A percentile compares a stretch with the other conserved stretches of the same genome.
Evolutionary conservation across 1,140 invertebrate genomes (phyloP).

Genomic region (Bursaphelenchus mucronatus): DNA sequence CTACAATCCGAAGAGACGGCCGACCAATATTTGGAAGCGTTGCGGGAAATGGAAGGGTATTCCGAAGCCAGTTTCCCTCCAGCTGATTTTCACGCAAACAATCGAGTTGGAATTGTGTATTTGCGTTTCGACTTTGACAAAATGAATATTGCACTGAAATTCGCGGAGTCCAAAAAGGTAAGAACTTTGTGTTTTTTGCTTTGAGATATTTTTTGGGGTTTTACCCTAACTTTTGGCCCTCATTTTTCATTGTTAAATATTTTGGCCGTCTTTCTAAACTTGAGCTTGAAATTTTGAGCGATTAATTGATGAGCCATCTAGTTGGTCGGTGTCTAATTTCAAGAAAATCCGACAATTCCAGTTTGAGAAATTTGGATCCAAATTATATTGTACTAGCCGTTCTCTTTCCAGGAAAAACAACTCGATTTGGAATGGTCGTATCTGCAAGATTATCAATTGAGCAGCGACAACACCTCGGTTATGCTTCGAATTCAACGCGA

Average conservation of each 20-base stretch:
- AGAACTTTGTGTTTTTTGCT: background rate
- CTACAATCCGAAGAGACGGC: conserved; percentile 52
- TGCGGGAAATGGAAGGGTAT: conserved; percentile 41
- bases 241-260: too few relatives aligned
- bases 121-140: conserved; percentile 32
- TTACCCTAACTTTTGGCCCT: background rate
- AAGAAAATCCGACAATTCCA: too few relatives aligned
- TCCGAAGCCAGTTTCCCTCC: conserved; percentile 30
- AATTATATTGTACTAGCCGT: too few relatives aligned
- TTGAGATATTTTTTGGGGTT: conserved; percentile 1
- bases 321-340: too few relatives aligned
- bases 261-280: too few relatives aligned
- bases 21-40: conserved; percentile 41
- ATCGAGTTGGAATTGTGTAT: conserved; percentile 29
- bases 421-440: conserved; percentile 29
- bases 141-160: conserved; percentile 27
- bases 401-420: conserved; percentile 25
- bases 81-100: conserved; percentile 24
- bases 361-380: too few relatives aligned
- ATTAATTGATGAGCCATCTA: too few relatives aligned
- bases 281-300: too few relatives aligned
- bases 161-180: conserved; percentile 37
- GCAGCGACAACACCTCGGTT: conserved; percentile 28
- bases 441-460: conserved; percentile 28
- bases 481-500: conserved; percentile 15